A percentile compares a stretch with the other conserved stretches of the same genome.
Conservation (phyloP, 2,888 invertebrate species). For the Xestia ashworthii region DNA sequence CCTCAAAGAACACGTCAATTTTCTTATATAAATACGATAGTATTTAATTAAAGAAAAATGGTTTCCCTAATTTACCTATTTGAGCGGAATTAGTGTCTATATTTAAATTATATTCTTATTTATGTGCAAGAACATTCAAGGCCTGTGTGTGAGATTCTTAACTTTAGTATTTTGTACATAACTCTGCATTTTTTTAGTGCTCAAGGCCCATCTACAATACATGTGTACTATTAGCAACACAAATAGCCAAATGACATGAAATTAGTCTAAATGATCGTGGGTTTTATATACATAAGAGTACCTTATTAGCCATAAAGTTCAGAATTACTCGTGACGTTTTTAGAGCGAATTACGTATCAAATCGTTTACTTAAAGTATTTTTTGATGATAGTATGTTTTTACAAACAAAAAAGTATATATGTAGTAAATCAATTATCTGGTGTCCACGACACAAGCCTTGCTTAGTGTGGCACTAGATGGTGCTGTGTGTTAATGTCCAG, state of each 20-base stretch:
- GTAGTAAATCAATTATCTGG: too few relatives aligned
- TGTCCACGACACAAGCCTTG: too few relatives aligned
- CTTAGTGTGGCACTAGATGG: too few relatives aligned
- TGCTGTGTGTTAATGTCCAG: too few relatives aligned
- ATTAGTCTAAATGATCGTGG: slow-evolving; percentile 1
- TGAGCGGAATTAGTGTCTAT: slow-evolving; percentile 27
- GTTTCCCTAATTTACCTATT: slow-evolving; percentile 27
- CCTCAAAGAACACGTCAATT: neutral
- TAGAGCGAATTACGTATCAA: neutral
- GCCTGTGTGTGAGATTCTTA: neutral
- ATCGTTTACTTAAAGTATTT: neutral
- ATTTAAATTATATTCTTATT: slow-evolving; percentile 33
- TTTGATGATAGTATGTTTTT: neutral
- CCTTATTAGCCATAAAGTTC: neutral
- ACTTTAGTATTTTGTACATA: neutral
- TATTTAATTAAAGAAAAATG: neutral
- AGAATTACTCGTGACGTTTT: neutral
- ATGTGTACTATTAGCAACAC: slow-evolving; percentile 36
- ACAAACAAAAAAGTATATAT: too few relatives aligned
- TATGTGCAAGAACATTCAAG: slow-evolving; percentile 37
- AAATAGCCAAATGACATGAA: slow-evolving; percentile 41
- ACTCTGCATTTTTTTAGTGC: slow-evolving; percentile 19
- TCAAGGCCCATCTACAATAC: slow-evolving; percentile 8
- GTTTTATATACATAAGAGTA: neutral
- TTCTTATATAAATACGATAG: neutral